Base-by-base conservation (phyloP, 2,797 vertebrate species). In the Eospalax fontanierii region DNA sequence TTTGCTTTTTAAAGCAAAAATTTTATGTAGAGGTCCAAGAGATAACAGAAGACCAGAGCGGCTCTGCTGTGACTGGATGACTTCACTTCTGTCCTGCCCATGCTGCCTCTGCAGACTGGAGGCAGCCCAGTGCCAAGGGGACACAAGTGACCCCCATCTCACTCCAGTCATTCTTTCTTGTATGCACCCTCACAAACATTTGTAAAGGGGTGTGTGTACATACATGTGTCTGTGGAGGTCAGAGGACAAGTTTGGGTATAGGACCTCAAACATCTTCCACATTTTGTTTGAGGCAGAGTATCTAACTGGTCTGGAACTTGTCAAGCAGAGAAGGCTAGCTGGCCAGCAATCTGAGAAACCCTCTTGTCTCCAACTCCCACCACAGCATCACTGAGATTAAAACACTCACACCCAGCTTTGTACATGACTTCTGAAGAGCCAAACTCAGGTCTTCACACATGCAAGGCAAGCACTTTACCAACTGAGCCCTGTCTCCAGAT, bases 1-100 rank as follows among this genome's bases (percentile, higher is more conserved):
- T 83, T 61, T 88, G 75, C 73, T 50, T 76, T 43, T 68, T 43
- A 66, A 46, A 79, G 86, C 50, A 91, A 87, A 93, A 85, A 38
- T 75, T 85, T 92, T 78, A 89, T 6, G 40, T 30, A 70, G 24
- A 38, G 35, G 81, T 33, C 61, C 63, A 78, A 81, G 70, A 91
- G 12, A 6, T 76, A 57, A 80, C 14, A 91, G n/a, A 89, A 26
- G 63, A 75, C 1, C 1, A 71, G 16, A 91, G 71, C 0, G 63
- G 70, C 65, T 46, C 12, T 6, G 68, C 71, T 87, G 63, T 74
- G 33, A 66, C 1, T 70, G 79, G 40, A 50, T 38, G 19, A 46
- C 11, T 12, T 66, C 35, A 65, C 33, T 16, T 73, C n/a, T 0
- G 12, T 19, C 35, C 76, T 57, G 43, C 24, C 70, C 38, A 4